These are phyloP conservation scores for Dryadula phaetusa DNA, from an alignment of 2,888 invertebrate genomes.

Conservation along the genomic window DNA sequence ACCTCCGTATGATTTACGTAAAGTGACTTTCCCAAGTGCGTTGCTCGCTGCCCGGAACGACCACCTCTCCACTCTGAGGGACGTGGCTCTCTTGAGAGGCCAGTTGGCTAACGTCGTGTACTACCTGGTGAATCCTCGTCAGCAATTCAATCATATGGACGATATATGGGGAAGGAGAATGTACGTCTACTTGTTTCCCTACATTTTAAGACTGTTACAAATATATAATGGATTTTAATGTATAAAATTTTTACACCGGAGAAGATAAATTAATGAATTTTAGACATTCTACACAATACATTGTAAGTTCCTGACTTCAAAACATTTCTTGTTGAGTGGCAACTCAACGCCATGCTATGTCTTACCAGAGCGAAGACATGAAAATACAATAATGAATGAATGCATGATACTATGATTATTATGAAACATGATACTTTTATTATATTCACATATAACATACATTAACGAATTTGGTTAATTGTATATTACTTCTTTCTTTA, in stretches of 20 bases:
- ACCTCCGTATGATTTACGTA: constrained; percentile 57
- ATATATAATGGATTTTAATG: constrained; percentile 23
- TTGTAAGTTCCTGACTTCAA: too few species aligned
- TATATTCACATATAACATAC: too few species aligned
- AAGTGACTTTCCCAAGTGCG: constrained; percentile 53
- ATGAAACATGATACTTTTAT: too few species aligned
- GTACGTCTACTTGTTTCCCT: constrained; percentile 44
- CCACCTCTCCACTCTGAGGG: constrained; percentile 52
- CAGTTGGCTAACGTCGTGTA: constrained; percentile 54
- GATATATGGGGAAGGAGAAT: constrained; percentile 47
- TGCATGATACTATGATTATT: too few species aligned
- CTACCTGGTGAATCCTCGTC: constrained; percentile 36
- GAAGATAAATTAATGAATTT: too few species aligned
- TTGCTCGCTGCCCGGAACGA: constrained; percentile 57
- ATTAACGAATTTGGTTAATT: too few species aligned
- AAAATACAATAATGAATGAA: too few species aligned
- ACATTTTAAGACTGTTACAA: constrained; percentile 38
- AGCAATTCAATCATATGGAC: constrained; percentile 48
- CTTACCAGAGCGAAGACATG: too few species aligned
- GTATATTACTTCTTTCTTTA: too few species aligned
- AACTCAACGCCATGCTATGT: too few species aligned
- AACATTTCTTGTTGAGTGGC: too few species aligned
- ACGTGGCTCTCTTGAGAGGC: constrained; percentile 49
- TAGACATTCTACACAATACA: too few species aligned
- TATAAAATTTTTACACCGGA: background rate